Evolutionary conservation across 92 coral and sea anemone species (phyloP).

Genomic region (Micromussa lordhowensis): DNA sequence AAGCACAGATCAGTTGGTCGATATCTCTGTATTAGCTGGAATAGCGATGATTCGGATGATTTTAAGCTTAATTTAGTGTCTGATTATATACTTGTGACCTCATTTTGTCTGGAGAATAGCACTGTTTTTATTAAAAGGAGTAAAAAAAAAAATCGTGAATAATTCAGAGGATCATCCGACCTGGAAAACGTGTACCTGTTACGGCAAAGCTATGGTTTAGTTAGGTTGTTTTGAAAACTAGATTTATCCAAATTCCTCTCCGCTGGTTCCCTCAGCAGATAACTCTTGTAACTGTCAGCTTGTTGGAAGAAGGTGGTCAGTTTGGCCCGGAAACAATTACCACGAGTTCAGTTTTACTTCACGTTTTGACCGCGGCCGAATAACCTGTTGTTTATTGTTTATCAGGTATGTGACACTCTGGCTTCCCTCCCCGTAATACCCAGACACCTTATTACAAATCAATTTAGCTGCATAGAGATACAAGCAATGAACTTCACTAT

Average conservation of each 20-base stretch:
- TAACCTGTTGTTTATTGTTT: not conserved
- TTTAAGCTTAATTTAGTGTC: not conserved
- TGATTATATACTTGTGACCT: conserved; percentile 20
- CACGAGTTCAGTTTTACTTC: not conserved
- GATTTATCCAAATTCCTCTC: not conserved
- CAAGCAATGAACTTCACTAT: not conserved
- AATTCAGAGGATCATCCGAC: conserved; percentile 26
- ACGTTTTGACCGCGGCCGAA: too few relatives aligned
- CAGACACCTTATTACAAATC: not conserved
- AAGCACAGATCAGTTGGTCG: too few relatives aligned
- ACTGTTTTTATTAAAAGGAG: conserved; percentile 25
- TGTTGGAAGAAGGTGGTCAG: not conserved
- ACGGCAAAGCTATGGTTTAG: conserved; percentile 2
- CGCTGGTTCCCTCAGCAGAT: not conserved
- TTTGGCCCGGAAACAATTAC: not conserved
- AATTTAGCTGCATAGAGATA: too few relatives aligned
- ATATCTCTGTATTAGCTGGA: not conserved
- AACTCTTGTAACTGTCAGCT: not conserved
- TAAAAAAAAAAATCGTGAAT: conserved; percentile 20
- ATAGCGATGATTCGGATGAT: conserved; percentile 1
- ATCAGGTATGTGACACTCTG: conserved; percentile 21
- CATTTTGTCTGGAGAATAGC: conserved; percentile 3
- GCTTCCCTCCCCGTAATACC: not conserved
- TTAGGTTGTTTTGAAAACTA: not conserved
- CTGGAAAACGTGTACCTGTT: conserved; percentile 39